These are phyloP conservation scores for Cheilosia soror DNA, from an alignment of 2,888 invertebrate genomes.

Conservation along the genomic window DNA sequence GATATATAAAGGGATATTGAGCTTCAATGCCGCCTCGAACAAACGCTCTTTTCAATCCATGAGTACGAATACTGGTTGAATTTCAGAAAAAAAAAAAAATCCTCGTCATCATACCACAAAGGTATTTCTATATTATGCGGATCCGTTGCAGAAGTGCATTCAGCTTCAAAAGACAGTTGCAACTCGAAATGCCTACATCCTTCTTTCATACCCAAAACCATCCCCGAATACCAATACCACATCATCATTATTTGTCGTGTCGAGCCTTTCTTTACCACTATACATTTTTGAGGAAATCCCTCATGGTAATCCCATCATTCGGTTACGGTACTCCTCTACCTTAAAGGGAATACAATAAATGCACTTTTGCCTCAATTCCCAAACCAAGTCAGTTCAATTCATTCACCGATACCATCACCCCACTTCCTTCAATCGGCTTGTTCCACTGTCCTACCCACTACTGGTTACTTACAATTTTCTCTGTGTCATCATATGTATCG, in stretches of 20 bases:
- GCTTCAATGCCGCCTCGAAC: too few species aligned
- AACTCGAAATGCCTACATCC: too few species aligned
- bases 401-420: conserved; percentile 4
- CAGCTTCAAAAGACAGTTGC: too few species aligned
- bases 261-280: not conserved
- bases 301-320: conserved; percentile 23
- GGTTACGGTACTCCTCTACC: conserved; percentile 54
- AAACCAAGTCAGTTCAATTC: conserved; percentile 51
- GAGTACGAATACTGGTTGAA: too few species aligned
- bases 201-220: too few species aligned
- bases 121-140: too few species aligned
- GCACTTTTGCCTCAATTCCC: conserved; percentile 36
- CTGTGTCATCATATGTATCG: conserved; percentile 49
- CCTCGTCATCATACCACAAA: too few species aligned
- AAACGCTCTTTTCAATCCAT: too few species aligned
- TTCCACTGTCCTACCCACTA: conserved; percentile 35
- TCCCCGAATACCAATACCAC: too few species aligned
- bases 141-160: too few species aligned
- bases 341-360: conserved; percentile 41
- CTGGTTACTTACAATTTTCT: conserved; percentile 23
- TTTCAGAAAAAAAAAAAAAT: too few species aligned
- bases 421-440: conserved; percentile 15
- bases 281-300: conserved; percentile 12
- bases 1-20: too few species aligned
- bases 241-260: not conserved